Base-by-base conservation (phyloP, 1,140 invertebrate genomes). In the Drosophila sp. region DNA sequence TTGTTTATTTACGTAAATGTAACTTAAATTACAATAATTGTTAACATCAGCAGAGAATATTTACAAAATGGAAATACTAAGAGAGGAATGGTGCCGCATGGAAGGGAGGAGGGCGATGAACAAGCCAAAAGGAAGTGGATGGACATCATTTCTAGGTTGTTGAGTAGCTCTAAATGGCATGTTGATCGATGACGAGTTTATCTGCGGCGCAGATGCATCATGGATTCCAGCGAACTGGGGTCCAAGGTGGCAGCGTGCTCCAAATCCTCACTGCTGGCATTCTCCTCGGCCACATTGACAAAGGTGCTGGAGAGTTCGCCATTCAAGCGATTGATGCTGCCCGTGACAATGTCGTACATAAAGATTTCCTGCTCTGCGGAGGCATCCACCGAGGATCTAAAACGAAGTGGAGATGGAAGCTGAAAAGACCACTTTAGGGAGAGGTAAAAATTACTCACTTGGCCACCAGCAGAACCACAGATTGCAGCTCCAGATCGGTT, bases 281-380 rank as follows among this genome's bases (percentile, higher is more conserved):
- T 96, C 73, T 96, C 96, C 92, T 96, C 95, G 44, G 96, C 96
- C 40, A 96, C 96, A 90, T 96, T 95, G 4, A 97, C 96, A 80
- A 97, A 97, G 44, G 96, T 95, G 54, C 95, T 94, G 1, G 96
- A 96, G 25, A 97, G 92, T 79, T 96, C 95, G 1, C 96, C 96
- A 44, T 93, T 94, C 11, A 95, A 92, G 92, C 94, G 96, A 92
- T 94, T 96, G 32, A 95, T 94, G 63, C 92, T 94, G 74, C 95
- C 93, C 27, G 95, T 95, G 50, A 93, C 91, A 7, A 96, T 94
- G 80, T 97, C 96, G 87, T 96, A 97, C 96, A 97, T 97, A 91
- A 95, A 97, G 70, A 97, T 97, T 93, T 97, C 96, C 90, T 95
- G 95, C 47, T 95, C 94, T 10, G 93, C 93, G 25, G 93, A 75